Base-by-base conservation (phyloP, 2,113 vertebrate species). In the Lycaon pictus region DNA sequence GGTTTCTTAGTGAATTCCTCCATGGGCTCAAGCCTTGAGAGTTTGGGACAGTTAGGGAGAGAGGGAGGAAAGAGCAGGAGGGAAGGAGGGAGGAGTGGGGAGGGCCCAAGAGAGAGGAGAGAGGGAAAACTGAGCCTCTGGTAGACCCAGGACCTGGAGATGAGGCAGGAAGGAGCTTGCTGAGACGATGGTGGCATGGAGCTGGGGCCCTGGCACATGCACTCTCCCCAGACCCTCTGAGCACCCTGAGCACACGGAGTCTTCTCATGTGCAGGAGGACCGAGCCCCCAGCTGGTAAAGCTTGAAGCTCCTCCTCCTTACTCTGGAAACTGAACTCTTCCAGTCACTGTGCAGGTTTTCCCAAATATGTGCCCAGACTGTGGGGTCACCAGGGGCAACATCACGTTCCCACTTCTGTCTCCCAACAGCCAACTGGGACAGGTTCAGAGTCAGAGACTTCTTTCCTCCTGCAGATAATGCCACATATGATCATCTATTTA, bases 51-150 rank as follows among this genome's bases (percentile, higher is more conserved):
- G 11, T 72, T 76, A 76, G 15, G 1, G 25, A 63, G 27, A 23
- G 32, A 85, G 2, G 10, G 12, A 67, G 4, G 2, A 35, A 9
- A 27, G 35, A 16, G 56, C 7, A 23, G 19, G 17, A 16, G 55
- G 23, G 25, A 0, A 35, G 23, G 27, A 3, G 9, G 9, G 1
- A 6, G 1, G 0, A 1, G 9, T 3, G 3, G 2, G 2, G 4
- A 27, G 20, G 10, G 23, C 0, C 2, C 4, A 1, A 1, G 7
- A 3, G 0, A 2, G 3, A 0, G 0, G 0, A 5, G 0, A 12
- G 11, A 11, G 5, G 11, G 16, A 69, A 69, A 48, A 43, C 5
- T 43, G 23, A 71, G 10, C 35, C 29, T 81, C 60, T 53, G 51
- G 58, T 89, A 62, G 62, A 76, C 80, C 48, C 43, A 83, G 48